Percentiles rank a stretch among this genome's conserved stretches.
phyloP scores from a whole-genome alignment of 2,797 vertebrate species.

The Tapera naevia region DNA sequence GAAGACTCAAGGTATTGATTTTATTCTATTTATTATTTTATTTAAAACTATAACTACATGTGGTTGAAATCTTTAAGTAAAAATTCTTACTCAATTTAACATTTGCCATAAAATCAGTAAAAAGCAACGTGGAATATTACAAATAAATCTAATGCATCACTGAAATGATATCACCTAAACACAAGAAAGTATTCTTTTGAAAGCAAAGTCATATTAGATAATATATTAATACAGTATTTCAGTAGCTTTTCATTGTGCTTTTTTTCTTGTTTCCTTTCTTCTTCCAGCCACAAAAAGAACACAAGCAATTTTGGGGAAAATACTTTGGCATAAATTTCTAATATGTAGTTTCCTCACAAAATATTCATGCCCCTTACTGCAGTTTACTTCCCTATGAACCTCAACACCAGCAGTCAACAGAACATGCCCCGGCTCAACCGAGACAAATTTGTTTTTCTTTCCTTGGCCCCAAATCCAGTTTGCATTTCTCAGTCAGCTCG shows the following conservation, averaged over 20 bases:
- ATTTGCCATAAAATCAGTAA: slow-evolving; percentile 18
- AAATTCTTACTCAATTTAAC: neutral
- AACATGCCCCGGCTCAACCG: neutral
- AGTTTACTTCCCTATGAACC: neutral
- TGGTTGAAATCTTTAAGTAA: neutral
- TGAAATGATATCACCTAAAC: neutral
- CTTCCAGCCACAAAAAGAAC: neutral
- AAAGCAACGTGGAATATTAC: neutral
- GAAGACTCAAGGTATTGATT: neutral
- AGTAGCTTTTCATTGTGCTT: neutral
- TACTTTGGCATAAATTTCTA: neutral
- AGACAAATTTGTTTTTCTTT: neutral
- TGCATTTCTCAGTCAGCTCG: neutral
- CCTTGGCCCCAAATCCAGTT: neutral
- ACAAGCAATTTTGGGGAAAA: neutral
- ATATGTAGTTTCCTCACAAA: neutral
- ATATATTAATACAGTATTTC: neutral
- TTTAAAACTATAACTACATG: neutral
- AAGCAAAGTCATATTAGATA: neutral
- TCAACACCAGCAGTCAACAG: neutral
- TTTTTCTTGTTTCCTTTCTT: neutral
- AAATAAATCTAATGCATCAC: neutral
- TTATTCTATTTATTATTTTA: neutral
- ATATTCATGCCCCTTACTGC: neutral
- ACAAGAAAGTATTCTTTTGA: neutral